A percentile compares a stretch with the other conserved stretches of the same genome.
Conservation (phyloP, 1,140 invertebrate genomes). For the Nomia melanderi region DNA sequence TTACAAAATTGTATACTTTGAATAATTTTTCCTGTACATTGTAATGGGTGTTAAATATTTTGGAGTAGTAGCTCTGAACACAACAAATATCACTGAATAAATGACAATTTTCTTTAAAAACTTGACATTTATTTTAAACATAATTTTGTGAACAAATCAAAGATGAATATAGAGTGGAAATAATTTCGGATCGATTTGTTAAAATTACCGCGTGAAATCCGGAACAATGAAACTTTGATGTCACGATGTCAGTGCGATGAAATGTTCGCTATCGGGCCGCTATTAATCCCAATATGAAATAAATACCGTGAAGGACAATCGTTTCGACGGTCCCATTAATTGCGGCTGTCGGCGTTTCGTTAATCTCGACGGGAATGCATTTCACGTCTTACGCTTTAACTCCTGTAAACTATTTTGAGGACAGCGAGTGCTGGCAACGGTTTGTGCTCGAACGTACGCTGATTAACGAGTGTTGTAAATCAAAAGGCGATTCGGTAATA, state of each 20-base stretch:
- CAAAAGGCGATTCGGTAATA: conserved; percentile 65
- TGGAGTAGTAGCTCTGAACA: too few relatives aligned
- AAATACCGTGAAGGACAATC: conserved; percentile 1
- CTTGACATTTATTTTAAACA: too few relatives aligned
- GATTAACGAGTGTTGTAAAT: conserved; percentile 73
- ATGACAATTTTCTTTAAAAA: too few relatives aligned
- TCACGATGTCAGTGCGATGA: neutral
- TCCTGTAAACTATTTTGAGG: conserved; percentile 72
- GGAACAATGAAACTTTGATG: neutral
- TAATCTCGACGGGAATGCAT: conserved; percentile 57
- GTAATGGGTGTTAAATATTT: too few relatives aligned
- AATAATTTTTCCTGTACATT: too few relatives aligned
- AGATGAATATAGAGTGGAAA: too few relatives aligned
- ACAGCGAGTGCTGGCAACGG: conserved; percentile 64
- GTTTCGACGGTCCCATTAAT: conserved; percentile 50
- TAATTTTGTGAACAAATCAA: too few relatives aligned
- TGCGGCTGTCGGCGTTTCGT: conserved; percentile 53
- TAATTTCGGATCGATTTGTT: neutral
- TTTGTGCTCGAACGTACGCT: conserved; percentile 64
- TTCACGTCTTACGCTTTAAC: conserved; percentile 51
- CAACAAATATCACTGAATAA: too few relatives aligned
- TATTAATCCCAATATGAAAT: conserved; percentile 11
- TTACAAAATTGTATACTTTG: too few relatives aligned
- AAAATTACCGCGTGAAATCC: neutral
- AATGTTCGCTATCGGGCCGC: neutral